Evolutionary conservation across 2,888 invertebrate genomes (phyloP).

Genomic region (Lasioglossum morio): DNA sequence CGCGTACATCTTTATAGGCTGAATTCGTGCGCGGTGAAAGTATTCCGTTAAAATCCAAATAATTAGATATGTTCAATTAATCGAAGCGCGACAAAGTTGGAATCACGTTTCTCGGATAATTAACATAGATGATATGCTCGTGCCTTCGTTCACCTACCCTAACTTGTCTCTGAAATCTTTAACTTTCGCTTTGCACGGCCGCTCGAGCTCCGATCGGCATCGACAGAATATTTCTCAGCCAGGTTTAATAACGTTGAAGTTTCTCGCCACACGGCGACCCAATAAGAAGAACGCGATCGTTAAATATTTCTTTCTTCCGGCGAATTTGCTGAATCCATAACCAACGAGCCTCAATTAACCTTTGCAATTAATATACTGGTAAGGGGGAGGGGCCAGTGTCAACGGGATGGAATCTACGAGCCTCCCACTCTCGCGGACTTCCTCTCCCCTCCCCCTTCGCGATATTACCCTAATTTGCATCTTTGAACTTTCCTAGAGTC

Average conservation of each 20-base stretch:
- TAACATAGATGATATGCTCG: not conserved
- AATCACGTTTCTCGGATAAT: not conserved
- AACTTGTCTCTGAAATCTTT: no score
- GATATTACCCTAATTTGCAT: slow-evolving; percentile 72
- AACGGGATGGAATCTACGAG: slow-evolving; percentile 57
- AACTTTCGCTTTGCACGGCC: not conserved
- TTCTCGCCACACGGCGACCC: not conserved
- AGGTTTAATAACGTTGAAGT: not conserved
- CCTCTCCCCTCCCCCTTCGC: slow-evolving; percentile 39
- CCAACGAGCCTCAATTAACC: slow-evolving; percentile 17
- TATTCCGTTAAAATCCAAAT: not conserved
- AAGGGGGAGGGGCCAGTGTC: slow-evolving; percentile 47
- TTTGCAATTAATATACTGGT: slow-evolving; percentile 28
- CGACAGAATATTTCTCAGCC: not conserved
- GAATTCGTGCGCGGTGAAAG: not conserved
- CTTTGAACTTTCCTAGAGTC: slow-evolving; percentile 65
- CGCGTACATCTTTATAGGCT: not conserved
- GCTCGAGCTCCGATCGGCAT: not conserved
- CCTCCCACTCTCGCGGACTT: slow-evolving; percentile 38
- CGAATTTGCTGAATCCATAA: not conserved
- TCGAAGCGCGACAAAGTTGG: no score
- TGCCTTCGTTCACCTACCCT: not conserved
- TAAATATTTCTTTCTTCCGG: not conserved
- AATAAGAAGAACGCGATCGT: not conserved
- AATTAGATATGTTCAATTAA: not conserved